These are phyloP conservation scores for Drosophila buzzatii DNA, from an alignment of 2,888 invertebrate species.

Conservation along the genomic window DNA sequence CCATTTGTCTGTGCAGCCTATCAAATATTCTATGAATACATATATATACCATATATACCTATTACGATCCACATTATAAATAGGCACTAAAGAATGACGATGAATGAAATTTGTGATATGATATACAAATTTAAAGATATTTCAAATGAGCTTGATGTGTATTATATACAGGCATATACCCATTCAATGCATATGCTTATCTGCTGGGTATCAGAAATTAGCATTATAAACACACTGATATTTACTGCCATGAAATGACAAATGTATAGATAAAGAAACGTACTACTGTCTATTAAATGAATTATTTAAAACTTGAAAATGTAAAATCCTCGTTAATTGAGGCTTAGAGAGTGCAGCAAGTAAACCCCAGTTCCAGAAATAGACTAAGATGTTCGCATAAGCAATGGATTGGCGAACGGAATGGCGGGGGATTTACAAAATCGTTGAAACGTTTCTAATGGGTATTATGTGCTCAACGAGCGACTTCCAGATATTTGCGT, in stretches of 20 bases:
- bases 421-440: constrained; percentile 11
- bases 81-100: not conserved
- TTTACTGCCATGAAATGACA: constrained; percentile 6
- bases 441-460: constrained; percentile 37
- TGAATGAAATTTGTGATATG: not conserved
- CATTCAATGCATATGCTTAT: not conserved
- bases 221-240: not conserved
- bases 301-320: constrained; percentile 4
- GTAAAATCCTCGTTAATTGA: constrained; percentile 17
- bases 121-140: not conserved
- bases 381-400: constrained; percentile 3
- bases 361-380: constrained; percentile 37
- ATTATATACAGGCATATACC: not conserved
- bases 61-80: not conserved
- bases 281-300: not conserved
- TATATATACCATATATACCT: not conserved
- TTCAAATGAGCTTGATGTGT: not conserved
- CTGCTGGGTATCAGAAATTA: not conserved
- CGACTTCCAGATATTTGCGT: constrained; percentile 39
- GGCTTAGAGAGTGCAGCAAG: constrained; percentile 6
- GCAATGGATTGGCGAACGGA: not conserved
- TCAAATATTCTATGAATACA: not conserved
- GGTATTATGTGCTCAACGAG: constrained; percentile 47
- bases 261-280: not conserved
- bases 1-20: not conserved